Evolutionary conservation across 2,888 invertebrate species (phyloP).

Genomic region (Melanophora roralis): DNA sequence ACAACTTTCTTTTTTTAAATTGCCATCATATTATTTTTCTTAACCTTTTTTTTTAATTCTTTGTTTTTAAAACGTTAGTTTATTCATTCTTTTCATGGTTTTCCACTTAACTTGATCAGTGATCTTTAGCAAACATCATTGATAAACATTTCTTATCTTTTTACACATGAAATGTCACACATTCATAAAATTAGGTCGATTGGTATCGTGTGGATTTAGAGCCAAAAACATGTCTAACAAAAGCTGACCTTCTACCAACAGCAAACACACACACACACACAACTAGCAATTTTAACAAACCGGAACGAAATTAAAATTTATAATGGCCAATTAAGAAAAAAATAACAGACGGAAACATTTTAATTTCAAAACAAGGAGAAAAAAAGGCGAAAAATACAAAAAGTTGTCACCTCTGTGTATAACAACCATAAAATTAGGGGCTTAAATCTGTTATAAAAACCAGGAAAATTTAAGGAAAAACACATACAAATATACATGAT

Average conservation of each 20-base stretch:
- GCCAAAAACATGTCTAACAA: background rate
- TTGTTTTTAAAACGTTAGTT: too few relatives aligned
- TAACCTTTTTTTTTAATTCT: too few relatives aligned
- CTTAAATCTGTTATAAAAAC: constrained; percentile 12
- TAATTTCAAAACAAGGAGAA: background rate
- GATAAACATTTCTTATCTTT: background rate
- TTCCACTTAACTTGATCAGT: too few relatives aligned
- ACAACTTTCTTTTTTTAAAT: too few relatives aligned
- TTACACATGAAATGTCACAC: constrained; percentile 19
- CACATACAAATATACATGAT: too few relatives aligned
- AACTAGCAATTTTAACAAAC: constrained; percentile 16
- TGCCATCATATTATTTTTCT: too few relatives aligned
- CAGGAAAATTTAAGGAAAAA: background rate
- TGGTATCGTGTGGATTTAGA: background rate
- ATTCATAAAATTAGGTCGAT: constrained; percentile 24
- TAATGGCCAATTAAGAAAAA: background rate
- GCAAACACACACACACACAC: background rate
- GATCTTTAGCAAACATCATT: background rate
- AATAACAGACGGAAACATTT: background rate
- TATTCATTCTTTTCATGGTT: too few relatives aligned
- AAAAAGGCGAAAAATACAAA: constrained; percentile 11
- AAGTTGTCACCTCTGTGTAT: constrained; percentile 46
- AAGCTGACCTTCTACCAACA: background rate
- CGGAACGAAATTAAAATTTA: constrained; percentile 57
- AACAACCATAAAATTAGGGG: constrained; percentile 36